A percentile compares a stretch with the other conserved stretches of the same genome.
Conservation (phyloP, 2,888 invertebrate genomes). For the Myopa testacea region DNA sequence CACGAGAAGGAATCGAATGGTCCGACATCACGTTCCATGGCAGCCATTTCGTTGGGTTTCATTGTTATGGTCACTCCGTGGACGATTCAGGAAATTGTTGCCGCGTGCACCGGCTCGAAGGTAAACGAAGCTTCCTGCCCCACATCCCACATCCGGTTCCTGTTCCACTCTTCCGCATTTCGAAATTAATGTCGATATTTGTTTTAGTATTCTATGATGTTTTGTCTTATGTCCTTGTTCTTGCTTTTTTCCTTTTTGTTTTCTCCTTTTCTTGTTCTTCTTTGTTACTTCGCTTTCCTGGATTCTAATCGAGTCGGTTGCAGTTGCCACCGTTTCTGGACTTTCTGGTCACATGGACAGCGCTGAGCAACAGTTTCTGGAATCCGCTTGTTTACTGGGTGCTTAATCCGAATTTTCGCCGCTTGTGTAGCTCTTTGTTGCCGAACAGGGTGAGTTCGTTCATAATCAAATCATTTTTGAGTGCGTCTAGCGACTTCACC, state of each 20-base stretch:
- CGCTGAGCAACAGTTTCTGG: conserved; percentile 90
- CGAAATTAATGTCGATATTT: conserved; percentile 5
- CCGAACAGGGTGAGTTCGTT: conserved; percentile 77
- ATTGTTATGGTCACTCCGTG: conserved; percentile 92
- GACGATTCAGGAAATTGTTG: conserved; percentile 91
- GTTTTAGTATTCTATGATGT: neutral
- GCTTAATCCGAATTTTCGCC: conserved; percentile 85
- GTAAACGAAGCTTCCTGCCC: conserved; percentile 64
- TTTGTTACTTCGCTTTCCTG: conserved; percentile 24
- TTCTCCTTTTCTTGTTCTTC: neutral
- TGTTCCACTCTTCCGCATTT: neutral
- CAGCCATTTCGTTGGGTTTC: conserved; percentile 90
- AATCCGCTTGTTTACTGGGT: conserved; percentile 91
- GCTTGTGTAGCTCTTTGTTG: conserved; percentile 81
- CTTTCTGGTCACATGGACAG: conserved; percentile 88
- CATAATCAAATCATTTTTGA: no score
- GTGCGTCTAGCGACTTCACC: no score
- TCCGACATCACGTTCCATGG: conserved; percentile 88
- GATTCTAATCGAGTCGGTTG: conserved; percentile 38
- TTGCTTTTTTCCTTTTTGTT: neutral
- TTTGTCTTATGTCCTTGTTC: neutral
- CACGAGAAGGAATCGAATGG: conserved; percentile 75
- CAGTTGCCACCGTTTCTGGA: conserved; percentile 84
- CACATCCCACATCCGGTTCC: neutral
- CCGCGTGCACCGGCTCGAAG: conserved; percentile 89